Evolutionary conservation across 2,888 invertebrate species (phyloP).

Genomic region (Stenodera caucasica): DNA sequence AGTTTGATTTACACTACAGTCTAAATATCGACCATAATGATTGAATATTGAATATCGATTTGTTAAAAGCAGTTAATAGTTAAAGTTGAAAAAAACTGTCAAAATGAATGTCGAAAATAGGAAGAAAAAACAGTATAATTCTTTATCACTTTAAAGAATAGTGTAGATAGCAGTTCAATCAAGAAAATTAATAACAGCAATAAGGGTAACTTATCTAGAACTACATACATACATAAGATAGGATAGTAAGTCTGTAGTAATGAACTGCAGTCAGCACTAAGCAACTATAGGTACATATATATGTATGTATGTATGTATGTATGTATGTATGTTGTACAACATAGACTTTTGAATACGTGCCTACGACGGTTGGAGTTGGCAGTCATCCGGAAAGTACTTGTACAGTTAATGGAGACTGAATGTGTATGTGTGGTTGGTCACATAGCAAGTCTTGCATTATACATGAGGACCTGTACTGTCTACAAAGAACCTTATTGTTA

Average conservation of each 20-base stretch:
- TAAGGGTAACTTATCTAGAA: neutral
- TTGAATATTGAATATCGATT: neutral
- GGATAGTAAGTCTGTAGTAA: neutral
- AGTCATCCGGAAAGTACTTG: constrained; percentile 38
- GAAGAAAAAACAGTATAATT: no score
- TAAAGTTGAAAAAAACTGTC: no score
- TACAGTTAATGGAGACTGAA: constrained; percentile 40
- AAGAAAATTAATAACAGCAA: neutral
- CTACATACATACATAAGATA: neutral
- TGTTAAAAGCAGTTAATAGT: neutral
- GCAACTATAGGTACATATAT: constrained; percentile 13
- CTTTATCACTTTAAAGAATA: no score
- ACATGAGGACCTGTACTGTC: constrained; percentile 28
- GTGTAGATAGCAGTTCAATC: neutral
- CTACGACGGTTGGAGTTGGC: constrained; percentile 15
- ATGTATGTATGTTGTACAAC: no score
- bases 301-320: no score
- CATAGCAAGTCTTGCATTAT: constrained; percentile 37
- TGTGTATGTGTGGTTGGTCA: constrained; percentile 39
- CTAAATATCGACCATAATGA: neutral
- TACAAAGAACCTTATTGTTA: neutral
- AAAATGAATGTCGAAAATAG: no score
- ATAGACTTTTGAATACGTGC: constrained; percentile 37
- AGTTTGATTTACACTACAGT: neutral
- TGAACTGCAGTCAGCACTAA: constrained; percentile 16